Evolutionary conservation across 2,888 invertebrate species (phyloP), one percentile per base, ranked within the genome.

Genomic region (Hemicrepidius hirtus): DNA sequence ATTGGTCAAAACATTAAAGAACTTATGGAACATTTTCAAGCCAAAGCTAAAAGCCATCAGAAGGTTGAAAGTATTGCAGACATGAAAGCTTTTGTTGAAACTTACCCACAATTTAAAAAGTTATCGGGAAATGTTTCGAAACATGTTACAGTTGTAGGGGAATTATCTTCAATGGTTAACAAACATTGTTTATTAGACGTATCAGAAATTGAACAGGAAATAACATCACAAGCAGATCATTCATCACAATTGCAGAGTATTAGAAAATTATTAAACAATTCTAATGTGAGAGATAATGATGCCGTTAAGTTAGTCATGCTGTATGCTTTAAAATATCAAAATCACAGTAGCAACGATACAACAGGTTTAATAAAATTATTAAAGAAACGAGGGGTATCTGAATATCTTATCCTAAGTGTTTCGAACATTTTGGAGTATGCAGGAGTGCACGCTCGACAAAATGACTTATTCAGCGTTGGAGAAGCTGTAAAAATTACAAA

Each of bases 11-110:
- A 96, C 50, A 98, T 99, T 79, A 98, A 99, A 87, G 92, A 94
- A 20, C 88, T 99, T 67, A 99, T 99, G 95, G 98, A 99, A 73
- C 97, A 98, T 82, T 99, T 98, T 87, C 98, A 98, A 87, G 93
- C 91, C 80, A 97, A 97, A 86, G 96, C 97, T 1, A 95, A 98
- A 85, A 96, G 95, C 81, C 97, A 98, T 81, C 95, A 97, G 85
- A 97, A 98, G 88, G 95, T 99, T 1, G 99, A 99, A 88, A 97
- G 97, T 80, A 99, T 99, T 81, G 91, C 95, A 0, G 99, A 99
- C 85, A 99, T 99, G 99, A 99, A 99, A 88, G 94, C 92, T 82
- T 99, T 99, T 86, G 96, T 99, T 0, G 99, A 99, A 86, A 94
- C 95, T 12, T 99, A 99, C 88, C 99, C 99, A 0, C 94, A 98